These are phyloP conservation scores for Taphrorychus bicolor DNA, from an alignment of 2,888 invertebrate species.

Conservation along the genomic window DNA sequence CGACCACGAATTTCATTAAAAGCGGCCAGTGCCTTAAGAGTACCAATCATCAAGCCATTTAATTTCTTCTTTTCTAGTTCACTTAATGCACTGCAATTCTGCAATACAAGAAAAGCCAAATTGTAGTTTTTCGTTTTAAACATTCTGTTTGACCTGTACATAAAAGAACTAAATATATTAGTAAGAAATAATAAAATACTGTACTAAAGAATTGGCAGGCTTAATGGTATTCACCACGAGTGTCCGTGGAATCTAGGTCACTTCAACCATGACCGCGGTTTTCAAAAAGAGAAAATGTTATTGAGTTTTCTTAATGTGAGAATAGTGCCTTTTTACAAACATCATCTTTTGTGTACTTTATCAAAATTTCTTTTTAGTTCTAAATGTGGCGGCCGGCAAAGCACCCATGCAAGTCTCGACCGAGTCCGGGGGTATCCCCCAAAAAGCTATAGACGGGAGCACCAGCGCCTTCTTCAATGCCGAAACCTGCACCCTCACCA, in stretches of 20 bases:
- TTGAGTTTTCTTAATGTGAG: neutral
- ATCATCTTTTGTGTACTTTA: too few species aligned
- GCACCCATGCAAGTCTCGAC: constrained; percentile 94
- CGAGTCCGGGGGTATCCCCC: constrained; percentile 83
- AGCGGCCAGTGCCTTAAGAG: constrained; percentile 12
- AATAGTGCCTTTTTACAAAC: too few species aligned
- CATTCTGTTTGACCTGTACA: too few species aligned
- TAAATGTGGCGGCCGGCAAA: constrained; percentile 93
- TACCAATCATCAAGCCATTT: neutral
- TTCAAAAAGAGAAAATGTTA: neutral
- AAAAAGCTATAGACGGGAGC: constrained; percentile 90
- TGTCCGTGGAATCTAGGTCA: neutral
- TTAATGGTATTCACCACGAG: neutral
- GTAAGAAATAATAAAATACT: neutral
- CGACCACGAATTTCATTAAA: constrained; percentile 18
- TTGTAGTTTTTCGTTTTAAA: too few species aligned
- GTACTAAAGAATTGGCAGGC: neutral
- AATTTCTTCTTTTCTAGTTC: too few species aligned
- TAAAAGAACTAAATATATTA: too few species aligned
- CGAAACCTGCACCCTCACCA: constrained; percentile 88
- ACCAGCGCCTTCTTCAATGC: constrained; percentile 81
- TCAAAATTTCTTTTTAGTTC: constrained; percentile 64
- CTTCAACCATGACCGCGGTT: neutral
- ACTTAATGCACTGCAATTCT: too few species aligned
- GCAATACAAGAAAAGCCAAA: too few species aligned